Conservation (phyloP, 2,888 invertebrate genomes). For the Marasmarcha lunaedactyla region DNA sequence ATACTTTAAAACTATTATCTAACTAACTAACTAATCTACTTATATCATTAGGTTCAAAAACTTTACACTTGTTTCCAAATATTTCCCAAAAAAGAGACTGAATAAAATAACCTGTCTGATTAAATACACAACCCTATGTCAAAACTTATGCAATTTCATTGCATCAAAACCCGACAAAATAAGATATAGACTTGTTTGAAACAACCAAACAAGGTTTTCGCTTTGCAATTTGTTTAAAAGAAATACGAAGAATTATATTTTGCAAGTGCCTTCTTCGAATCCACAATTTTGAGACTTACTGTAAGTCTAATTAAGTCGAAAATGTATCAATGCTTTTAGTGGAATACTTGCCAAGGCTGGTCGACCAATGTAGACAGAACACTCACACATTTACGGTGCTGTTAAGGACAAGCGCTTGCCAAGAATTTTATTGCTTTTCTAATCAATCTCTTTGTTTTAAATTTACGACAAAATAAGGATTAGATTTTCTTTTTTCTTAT, state of each 20-base stretch:
- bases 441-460: background rate
- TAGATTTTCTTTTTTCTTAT: no score
- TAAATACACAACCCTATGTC: slow-evolving; percentile 13
- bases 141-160: slow-evolving; percentile 1
- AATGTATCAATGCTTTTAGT: slow-evolving; percentile 2
- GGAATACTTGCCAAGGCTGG: background rate
- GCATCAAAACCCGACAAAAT: slow-evolving; percentile 19
- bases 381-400: background rate
- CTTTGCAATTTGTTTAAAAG: slow-evolving; percentile 37
- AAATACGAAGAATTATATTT: slow-evolving; percentile 26
- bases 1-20: no score
- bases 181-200: slow-evolving; percentile 22
- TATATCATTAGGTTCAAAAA: no score
- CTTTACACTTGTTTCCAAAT: background rate
- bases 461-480: background rate
- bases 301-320: slow-evolving; percentile 13
- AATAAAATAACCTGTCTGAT: no score
- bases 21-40: no score
- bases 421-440: background rate
- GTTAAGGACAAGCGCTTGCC: background rate
- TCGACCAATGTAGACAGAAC: background rate
- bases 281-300: slow-evolving; percentile 17
- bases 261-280: slow-evolving; percentile 1
- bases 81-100: background rate
- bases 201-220: slow-evolving; percentile 33